Base-by-base conservation (phyloP, 2,797 vertebrate species). In the Phataginus tricuspis region DNA sequence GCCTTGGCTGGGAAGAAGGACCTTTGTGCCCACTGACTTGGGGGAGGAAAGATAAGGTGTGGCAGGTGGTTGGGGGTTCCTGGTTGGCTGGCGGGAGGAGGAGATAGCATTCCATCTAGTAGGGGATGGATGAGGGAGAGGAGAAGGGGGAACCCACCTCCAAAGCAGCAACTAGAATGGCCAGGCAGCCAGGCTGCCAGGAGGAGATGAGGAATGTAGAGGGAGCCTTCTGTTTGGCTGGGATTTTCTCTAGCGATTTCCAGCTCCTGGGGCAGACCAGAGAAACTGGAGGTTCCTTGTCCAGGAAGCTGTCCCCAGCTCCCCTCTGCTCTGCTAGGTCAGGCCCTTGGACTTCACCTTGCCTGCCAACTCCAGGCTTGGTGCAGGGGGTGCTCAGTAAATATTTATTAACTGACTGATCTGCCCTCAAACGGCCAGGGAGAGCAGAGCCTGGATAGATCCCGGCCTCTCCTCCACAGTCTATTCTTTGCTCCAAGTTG, bases 21-120 rank as follows among this genome's bases (percentile, higher is more conserved):
- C 84, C 61, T 90, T 84, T 29, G 7, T 59, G 93, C 51, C 37
- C 61, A 18, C 29, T 80, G 93, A 88, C 91, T 77, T 19, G 31
- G 77, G 51, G 57, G 69, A 82, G 59, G 55, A 23, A 34, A 13
- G 55, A 34, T 0, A 0, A 25, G n/a, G 31, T 15, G 34, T 9
- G 4, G 68, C 27, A 42, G 53, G 49, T 10, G 55, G 55, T 27
- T 13, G 21, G 15, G 12, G 34, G 12, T 27, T 59, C 69, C 74
- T 1, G 6, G 66, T 49, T 4, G 16, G 57, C 10, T 9, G n/a
- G 51, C n/a, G 39, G 31, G 19, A 2, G 31, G 55, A 64, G 74
- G 69, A 66, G 57, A 80, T 34, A 15, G 55, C 66, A 2, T 79
- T 45, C 3, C 29, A 21, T n/a, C 39, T 45, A 37, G 16, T 2